Evolutionary conservation across 2,113 vertebrate species (phyloP).

Genomic region (Carlito syrichta): DNA sequence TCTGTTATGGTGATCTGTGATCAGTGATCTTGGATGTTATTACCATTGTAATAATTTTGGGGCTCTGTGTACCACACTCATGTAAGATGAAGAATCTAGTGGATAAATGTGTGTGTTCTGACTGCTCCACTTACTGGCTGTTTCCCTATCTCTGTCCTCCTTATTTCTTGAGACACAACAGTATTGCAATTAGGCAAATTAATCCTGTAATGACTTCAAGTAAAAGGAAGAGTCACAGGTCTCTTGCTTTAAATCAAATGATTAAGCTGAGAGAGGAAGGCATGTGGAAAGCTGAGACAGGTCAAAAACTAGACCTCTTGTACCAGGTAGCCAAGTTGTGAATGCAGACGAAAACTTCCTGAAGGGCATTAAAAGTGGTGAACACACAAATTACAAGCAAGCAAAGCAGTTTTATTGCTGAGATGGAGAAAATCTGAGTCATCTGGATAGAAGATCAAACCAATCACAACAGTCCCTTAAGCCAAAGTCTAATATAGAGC

Average conservation of each 20-base stretch:
- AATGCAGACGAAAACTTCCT: not conserved
- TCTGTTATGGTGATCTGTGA: not conserved
- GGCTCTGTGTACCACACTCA: not conserved
- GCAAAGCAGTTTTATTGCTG: not conserved
- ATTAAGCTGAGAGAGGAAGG: not conserved
- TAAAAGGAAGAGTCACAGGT: not conserved
- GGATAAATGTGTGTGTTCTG: not conserved
- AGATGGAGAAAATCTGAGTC: not conserved
- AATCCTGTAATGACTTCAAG: not conserved
- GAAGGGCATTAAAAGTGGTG: not conserved
- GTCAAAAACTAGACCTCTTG: not conserved
- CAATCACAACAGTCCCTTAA: not conserved
- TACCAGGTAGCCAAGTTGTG: not conserved
- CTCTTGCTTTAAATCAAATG: not conserved
- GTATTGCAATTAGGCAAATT: not conserved
- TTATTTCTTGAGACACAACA: not conserved
- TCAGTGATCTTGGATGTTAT: no score
- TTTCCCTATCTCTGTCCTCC: not conserved
- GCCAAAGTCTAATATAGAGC: not conserved
- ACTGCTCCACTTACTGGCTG: not conserved
- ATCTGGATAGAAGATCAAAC: not conserved
- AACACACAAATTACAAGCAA: not conserved
- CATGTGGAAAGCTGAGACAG: not conserved
- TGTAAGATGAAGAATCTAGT: not conserved
- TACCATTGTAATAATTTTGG: not conserved